Evolutionary conservation across 2,888 invertebrate species (phyloP).

Genomic region (Megamerina dolium): DNA sequence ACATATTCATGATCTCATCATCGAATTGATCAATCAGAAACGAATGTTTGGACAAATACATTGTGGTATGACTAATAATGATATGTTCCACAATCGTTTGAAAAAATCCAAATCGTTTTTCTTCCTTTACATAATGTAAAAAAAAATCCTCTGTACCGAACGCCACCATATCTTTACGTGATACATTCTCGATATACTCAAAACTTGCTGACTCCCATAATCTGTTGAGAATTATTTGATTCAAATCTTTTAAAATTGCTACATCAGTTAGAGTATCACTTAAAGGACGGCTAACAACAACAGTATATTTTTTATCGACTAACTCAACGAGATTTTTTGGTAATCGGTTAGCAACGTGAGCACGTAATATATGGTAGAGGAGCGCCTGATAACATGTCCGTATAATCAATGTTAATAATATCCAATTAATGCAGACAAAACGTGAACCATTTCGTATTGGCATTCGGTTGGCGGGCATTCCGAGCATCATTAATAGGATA

Average conservation of each 20-base stretch:
- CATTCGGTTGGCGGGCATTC: background rate
- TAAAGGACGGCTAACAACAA: too few relatives aligned
- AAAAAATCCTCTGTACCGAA: too few relatives aligned
- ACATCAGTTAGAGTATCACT: too few relatives aligned
- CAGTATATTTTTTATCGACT: slow-evolving; percentile 7
- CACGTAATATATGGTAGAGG: slow-evolving; percentile 6
- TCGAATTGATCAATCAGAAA: slow-evolving; percentile 7
- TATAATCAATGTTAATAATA: slow-evolving; percentile 7
- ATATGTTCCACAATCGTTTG: background rate
- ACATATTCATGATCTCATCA: slow-evolving; percentile 1
- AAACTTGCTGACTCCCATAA: too few relatives aligned
- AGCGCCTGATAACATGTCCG: slow-evolving; percentile 9
- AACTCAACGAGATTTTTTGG: slow-evolving; percentile 5
- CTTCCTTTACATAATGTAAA: background rate
- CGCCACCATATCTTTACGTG: too few relatives aligned
- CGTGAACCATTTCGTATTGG: background rate
- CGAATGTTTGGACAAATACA: slow-evolving; percentile 4
- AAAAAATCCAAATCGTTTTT: background rate
- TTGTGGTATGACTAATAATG: background rate
- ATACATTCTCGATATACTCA: too few relatives aligned
- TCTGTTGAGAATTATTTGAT: too few relatives aligned
- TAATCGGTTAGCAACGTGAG: background rate
- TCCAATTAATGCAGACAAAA: slow-evolving; percentile 1
- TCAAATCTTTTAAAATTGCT: too few relatives aligned
- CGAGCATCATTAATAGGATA: background rate